A percentile compares a stretch with the other conserved stretches of the same genome.
Evolutionary conservation across 2,113 vertebrate species (phyloP).

Genomic region (Poecilia latipinna): DNA sequence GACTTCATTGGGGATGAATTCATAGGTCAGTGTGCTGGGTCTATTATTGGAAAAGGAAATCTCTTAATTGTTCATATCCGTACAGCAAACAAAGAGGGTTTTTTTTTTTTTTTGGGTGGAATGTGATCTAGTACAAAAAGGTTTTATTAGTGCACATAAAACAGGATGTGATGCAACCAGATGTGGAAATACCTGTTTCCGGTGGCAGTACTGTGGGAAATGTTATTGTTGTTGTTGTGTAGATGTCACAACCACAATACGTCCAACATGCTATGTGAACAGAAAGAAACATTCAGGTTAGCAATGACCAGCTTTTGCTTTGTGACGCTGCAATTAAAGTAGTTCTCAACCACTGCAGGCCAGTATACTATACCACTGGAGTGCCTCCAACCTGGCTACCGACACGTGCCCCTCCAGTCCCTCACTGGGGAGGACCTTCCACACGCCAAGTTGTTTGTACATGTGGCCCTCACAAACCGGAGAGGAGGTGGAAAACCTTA

Average conservation of each 20-base stretch:
- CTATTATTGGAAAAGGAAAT: not conserved
- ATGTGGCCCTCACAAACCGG: constrained; percentile 94
- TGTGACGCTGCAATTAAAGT: not conserved
- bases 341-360: constrained; percentile 69
- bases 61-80: not conserved
- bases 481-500: constrained; percentile 95
- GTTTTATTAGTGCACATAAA: not conserved
- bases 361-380: constrained; percentile 96
- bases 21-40: constrained; percentile 76
- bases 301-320: not conserved
- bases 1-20: constrained; percentile 96
- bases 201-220: not conserved
- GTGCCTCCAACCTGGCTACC: constrained; percentile 92
- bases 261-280: not conserved
- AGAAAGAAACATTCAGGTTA: not conserved
- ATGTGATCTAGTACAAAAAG: not conserved
- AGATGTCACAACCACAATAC: not conserved
- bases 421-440: constrained; percentile 90
- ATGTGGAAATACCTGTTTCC: not conserved
- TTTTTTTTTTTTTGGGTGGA: too few relatives aligned
- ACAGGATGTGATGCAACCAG: not conserved
- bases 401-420: constrained; percentile 90
- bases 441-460: constrained; percentile 89
- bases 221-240: not conserved
- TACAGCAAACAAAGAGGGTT: not conserved